Evolutionary conservation across 2,797 vertebrate species (phyloP).

Genomic region (Neosilurus mollespiculum): DNA sequence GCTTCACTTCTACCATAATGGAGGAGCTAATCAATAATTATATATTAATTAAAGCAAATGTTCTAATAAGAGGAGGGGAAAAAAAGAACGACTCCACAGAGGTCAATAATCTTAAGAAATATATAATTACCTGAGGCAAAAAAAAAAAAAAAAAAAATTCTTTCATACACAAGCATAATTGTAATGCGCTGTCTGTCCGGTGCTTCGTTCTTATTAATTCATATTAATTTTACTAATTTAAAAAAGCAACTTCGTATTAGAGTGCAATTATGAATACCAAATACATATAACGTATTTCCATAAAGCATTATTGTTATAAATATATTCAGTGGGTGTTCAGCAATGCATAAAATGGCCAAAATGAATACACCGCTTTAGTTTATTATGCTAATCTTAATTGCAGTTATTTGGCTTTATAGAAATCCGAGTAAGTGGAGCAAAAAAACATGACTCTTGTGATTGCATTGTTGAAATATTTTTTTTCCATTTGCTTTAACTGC

Average conservation of each 20-base stretch:
- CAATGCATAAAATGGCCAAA: slow-evolving; percentile 72
- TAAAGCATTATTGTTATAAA: slow-evolving; percentile 79
- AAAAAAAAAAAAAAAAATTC: slow-evolving; percentile 70
- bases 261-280: slow-evolving; percentile 83
- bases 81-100: slow-evolving; percentile 76
- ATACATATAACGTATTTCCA: slow-evolving; percentile 83
- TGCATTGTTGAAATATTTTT: slow-evolving; percentile 7
- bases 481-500: slow-evolving; percentile 36
- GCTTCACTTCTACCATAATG: slow-evolving; percentile 56
- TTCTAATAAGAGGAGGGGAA: slow-evolving; percentile 75
- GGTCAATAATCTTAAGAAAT: slow-evolving; percentile 83
- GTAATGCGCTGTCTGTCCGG: slow-evolving; percentile 72
- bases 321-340: slow-evolving; percentile 73
- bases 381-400: slow-evolving; percentile 70
- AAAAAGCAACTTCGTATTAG: slow-evolving; percentile 82
- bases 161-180: slow-evolving; percentile 75
- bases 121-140: slow-evolving; percentile 81
- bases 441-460: slow-evolving; percentile 28
- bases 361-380: slow-evolving; percentile 66
- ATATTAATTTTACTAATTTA: slow-evolving; percentile 82
- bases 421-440: slow-evolving; percentile 47
- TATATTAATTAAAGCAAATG: slow-evolving; percentile 87
- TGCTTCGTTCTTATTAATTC: slow-evolving; percentile 80
- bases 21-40: slow-evolving; percentile 76
- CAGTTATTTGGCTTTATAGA: slow-evolving; percentile 55